A percentile compares a stretch with the other conserved stretches of the same genome.
These are phyloP conservation scores for Tiliacea citrago DNA, from an alignment of 2,888 invertebrate genomes.

Conservation along the genomic window DNA sequence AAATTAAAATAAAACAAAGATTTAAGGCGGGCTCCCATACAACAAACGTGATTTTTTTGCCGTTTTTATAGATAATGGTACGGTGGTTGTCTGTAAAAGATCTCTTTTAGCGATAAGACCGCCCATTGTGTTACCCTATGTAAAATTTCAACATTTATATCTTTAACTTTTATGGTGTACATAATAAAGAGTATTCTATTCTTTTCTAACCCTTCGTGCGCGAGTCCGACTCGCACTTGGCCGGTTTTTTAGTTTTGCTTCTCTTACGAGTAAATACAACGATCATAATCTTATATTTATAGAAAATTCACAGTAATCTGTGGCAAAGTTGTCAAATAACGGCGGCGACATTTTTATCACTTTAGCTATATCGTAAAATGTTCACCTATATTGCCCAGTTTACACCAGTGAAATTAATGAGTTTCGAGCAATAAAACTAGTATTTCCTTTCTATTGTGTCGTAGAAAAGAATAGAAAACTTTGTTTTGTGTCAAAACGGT, in stretches of 20 bases:
- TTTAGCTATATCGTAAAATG: slow-evolving; percentile 25
- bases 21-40: no score
- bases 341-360: slow-evolving; percentile 29
- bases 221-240: no score
- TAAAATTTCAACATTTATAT: no score
- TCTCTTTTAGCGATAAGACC: no score
- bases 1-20: no score
- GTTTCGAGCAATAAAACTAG: slow-evolving; percentile 5
- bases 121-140: no score
- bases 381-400: slow-evolving; percentile 1
- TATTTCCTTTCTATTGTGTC: background rate
- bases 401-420: slow-evolving; percentile 22
- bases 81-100: no score
- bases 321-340: slow-evolving; percentile 8
- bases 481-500: background rate
- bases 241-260: background rate
- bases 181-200: no score
- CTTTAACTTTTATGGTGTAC: no score
- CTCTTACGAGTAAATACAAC: background rate
- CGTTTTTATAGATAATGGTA: no score
- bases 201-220: no score
- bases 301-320: slow-evolving; percentile 8
- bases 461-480: background rate
- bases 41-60: no score
- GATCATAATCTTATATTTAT: background rate